Evolutionary conservation across 2,888 invertebrate genomes (phyloP).

Genomic region (Ernsta delagoae): DNA sequence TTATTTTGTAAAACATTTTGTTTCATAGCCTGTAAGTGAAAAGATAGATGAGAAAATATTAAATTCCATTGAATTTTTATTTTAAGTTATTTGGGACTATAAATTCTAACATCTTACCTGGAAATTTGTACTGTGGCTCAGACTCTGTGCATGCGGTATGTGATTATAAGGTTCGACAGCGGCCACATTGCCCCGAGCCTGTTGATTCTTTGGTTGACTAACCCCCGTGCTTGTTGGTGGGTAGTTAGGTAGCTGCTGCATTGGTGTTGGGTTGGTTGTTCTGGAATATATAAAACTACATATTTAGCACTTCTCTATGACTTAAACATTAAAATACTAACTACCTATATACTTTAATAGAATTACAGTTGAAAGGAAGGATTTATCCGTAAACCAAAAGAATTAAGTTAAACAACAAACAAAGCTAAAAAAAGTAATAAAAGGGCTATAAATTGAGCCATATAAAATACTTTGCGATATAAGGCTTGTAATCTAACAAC

Average conservation of each 20-base stretch:
- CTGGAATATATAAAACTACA: constrained; percentile 53
- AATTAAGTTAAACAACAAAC: too few relatives aligned
- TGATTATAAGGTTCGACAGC: constrained; percentile 95
- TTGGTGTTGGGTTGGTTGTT: constrained; percentile 75
- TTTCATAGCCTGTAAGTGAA: constrained; percentile 70
- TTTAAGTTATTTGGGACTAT: not conserved
- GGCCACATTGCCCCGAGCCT: constrained; percentile 91
- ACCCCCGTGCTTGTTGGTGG: constrained; percentile 62
- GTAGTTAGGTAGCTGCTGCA: constrained; percentile 79
- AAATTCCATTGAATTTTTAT: not conserved
- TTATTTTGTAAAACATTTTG: constrained; percentile 80
- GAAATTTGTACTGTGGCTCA: constrained; percentile 75
- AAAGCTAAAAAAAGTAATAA: not conserved
- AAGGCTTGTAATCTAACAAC: not conserved
- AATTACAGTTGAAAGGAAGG: too few relatives aligned
- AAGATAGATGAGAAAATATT: constrained; percentile 32
- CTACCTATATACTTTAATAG: too few relatives aligned
- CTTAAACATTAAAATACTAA: too few relatives aligned
- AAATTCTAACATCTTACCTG: constrained; percentile 70
- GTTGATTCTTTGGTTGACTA: constrained; percentile 80
- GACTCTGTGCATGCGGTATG: constrained; percentile 88
- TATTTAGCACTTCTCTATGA: too few relatives aligned
- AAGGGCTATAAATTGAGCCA: not conserved
- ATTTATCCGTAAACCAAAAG: too few relatives aligned
- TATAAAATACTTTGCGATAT: not conserved